Evolutionary conservation across 2,888 invertebrate genomes (phyloP).

Genomic region (Nowickia ferox): DNA sequence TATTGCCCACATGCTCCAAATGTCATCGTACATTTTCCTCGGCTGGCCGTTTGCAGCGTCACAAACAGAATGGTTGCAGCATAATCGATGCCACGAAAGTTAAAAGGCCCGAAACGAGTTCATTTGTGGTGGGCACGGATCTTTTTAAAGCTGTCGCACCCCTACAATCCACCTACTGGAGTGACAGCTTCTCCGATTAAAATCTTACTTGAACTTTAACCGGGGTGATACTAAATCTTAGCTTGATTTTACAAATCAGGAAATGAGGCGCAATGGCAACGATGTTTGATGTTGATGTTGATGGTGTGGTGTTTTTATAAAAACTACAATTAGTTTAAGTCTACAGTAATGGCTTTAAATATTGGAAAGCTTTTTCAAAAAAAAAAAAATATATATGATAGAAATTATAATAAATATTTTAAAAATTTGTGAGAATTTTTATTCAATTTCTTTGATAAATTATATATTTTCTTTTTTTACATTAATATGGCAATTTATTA

Average conservation of each 20-base stretch:
- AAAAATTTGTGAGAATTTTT: not conserved
- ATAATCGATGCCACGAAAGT: slow-evolving; percentile 72
- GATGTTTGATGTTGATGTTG: not conserved
- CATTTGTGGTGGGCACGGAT: slow-evolving; percentile 80
- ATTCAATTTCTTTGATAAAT: too few relatives aligned
- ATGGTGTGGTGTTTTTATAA: slow-evolving; percentile 24
- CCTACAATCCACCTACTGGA: slow-evolving; percentile 83
- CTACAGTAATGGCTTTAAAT: slow-evolving; percentile 54
- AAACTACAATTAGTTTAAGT: slow-evolving; percentile 46
- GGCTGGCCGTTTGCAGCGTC: slow-evolving; percentile 78
- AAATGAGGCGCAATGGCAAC: not conserved
- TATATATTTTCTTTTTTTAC: too few relatives aligned
- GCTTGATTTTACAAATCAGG: slow-evolving; percentile 30
- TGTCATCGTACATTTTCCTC: slow-evolving; percentile 81
- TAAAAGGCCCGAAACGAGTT: slow-evolving; percentile 74
- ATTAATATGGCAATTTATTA: too few relatives aligned
- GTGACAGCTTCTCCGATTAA: slow-evolving; percentile 84
- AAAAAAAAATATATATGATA: not conserved
- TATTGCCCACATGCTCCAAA: slow-evolving; percentile 80
- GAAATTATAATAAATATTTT: slow-evolving; percentile 37
- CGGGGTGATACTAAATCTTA: not conserved
- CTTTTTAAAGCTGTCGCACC: slow-evolving; percentile 83
- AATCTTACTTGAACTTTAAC: not conserved
- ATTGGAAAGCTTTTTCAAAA: slow-evolving; percentile 36
- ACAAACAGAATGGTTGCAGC: slow-evolving; percentile 77